Percentiles rank a stretch among this genome's conserved stretches.
phyloP scores from a whole-genome alignment of 2,797 vertebrate species.

The Limosa lapponica region DNA sequence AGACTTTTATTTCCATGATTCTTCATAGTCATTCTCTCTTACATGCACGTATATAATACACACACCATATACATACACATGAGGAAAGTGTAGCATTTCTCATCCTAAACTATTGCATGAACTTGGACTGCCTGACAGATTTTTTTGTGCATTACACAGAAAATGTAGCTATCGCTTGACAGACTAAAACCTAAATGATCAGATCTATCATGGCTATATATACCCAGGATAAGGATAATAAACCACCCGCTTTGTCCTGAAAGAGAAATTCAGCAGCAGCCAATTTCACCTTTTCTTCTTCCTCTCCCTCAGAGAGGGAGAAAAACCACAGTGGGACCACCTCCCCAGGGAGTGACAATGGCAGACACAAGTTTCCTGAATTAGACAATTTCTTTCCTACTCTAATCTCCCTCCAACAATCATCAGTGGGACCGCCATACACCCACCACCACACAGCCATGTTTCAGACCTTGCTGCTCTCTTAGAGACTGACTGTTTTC shows the following conservation, averaged over 20 bases:
- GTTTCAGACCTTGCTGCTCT: neutral
- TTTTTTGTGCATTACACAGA: neutral
- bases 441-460: neutral
- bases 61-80: fast-evolving
- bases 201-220: neutral
- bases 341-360: neutral
- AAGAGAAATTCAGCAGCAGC: neutral
- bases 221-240: neutral
- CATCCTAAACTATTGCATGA: neutral
- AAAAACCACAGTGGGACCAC: neutral
- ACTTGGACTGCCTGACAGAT: neutral
- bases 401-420: neutral
- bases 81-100: neutral
- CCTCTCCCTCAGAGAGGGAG: neutral
- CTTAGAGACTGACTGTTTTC: neutral
- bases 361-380: neutral
- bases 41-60: no score
- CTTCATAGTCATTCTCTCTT: neutral
- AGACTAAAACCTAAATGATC: neutral
- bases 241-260: neutral
- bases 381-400: neutral
- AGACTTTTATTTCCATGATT: neutral
- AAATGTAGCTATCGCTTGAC: neutral
- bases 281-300: neutral
- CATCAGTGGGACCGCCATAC: neutral